These are phyloP conservation scores for Xenotilapia leptura DNA, from an alignment of 2,113 vertebrate genomes.

Conservation along the genomic window DNA sequence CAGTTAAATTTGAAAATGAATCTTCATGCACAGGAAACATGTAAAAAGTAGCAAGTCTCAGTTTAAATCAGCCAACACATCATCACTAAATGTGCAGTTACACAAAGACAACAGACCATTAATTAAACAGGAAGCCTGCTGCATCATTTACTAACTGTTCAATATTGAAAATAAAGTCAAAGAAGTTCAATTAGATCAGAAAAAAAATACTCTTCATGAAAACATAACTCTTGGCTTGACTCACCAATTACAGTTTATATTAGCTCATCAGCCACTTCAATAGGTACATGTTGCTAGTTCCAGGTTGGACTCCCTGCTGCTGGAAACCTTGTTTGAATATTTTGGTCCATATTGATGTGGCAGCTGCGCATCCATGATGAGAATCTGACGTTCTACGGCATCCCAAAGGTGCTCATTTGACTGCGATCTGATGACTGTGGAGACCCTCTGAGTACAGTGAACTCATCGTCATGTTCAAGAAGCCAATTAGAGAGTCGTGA, in stretches of 20 bases:
- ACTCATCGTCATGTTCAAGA: neutral
- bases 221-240: neutral
- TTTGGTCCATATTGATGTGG: neutral
- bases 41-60: neutral
- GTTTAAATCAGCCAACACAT: neutral
- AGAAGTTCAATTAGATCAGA: neutral
- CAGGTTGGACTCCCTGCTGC: neutral
- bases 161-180: neutral
- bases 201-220: neutral
- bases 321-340: neutral
- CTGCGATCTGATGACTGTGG: neutral
- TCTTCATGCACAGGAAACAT: neutral
- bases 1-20: neutral
- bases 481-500: neutral
- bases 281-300: neutral
- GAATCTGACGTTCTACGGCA: accelerated
- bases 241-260: neutral
- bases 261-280: neutral
- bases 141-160: neutral
- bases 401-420: neutral
- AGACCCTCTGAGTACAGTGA: neutral
- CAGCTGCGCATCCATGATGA: neutral
- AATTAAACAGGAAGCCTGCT: neutral
- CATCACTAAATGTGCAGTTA: neutral
- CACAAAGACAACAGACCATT: neutral